phyloP scores from a whole-genome alignment of 1,140 invertebrate genomes.

The Trinorchestia longiramus region DNA sequence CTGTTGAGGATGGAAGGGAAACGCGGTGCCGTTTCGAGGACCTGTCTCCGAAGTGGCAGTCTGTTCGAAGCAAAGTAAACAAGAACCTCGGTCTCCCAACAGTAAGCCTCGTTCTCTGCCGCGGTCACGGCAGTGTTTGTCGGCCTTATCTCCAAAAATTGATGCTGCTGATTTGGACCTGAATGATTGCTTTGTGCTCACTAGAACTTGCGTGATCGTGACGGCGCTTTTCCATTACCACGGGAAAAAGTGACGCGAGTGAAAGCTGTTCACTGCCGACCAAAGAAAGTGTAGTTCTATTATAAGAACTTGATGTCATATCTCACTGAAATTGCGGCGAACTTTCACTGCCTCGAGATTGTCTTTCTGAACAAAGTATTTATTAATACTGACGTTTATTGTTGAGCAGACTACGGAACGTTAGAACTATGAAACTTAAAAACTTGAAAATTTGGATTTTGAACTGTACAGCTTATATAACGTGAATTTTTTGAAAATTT shows the following conservation, averaged over 20 bases:
- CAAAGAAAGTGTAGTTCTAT: background rate
- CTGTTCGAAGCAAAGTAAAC: slow-evolving; percentile 24
- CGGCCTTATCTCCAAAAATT: slow-evolving; percentile 21
- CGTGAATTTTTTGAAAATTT: background rate
- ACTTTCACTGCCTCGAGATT: background rate
- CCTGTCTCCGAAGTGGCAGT: slow-evolving; percentile 36
- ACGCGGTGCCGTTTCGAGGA: background rate
- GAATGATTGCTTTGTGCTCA: slow-evolving; percentile 25
- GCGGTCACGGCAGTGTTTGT: background rate
- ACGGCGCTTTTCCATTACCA: slow-evolving; percentile 17
- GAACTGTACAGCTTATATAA: background rate
- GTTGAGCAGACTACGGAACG: too few species aligned
- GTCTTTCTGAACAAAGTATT: background rate
- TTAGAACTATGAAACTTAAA: too few species aligned
- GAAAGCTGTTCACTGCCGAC: background rate
- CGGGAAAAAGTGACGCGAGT: background rate
- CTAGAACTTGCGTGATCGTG: background rate
- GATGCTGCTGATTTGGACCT: slow-evolving; percentile 33
- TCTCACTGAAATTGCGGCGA: background rate
- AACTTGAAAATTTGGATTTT: background rate
- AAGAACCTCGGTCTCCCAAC: background rate
- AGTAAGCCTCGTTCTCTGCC: background rate
- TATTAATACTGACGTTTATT: too few species aligned
- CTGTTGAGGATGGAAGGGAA: background rate
- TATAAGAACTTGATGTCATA: background rate